A percentile compares a stretch with the other conserved stretches of the same genome.
Conservation (phyloP, 2,888 invertebrate genomes). For the Resseliella maxima region DNA sequence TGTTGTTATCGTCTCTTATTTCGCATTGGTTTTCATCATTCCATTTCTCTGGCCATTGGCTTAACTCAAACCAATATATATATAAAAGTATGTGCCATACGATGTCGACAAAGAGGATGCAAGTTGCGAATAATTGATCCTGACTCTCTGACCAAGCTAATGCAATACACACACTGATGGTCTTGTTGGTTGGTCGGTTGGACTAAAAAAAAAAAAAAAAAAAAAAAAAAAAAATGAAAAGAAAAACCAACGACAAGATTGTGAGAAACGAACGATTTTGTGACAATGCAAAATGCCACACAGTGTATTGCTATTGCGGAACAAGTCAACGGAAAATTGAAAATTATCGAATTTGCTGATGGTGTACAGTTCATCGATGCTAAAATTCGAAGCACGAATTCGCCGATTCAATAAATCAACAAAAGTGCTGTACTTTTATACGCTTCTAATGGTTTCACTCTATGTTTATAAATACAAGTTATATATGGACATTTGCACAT, state of each 20-base stretch:
- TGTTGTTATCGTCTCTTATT: not conserved
- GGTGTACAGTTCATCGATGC: constrained; percentile 16
- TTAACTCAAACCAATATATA: too few species aligned
- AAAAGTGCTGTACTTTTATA: constrained; percentile 26
- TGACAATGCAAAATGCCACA: not conserved
- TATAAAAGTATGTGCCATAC: not conserved
- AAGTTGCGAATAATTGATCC: constrained; percentile 16
- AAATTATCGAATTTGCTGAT: constrained; percentile 43
- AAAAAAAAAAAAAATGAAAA: too few species aligned
- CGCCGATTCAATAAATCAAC: constrained; percentile 43
- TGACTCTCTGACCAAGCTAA: not conserved
- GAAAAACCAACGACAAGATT: not conserved
- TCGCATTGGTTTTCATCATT: not conserved
- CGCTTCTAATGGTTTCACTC: not conserved
- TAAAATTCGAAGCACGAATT: constrained; percentile 42
- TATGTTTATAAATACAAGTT: not conserved
- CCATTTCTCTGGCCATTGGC: not conserved
- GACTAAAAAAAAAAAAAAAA: too few species aligned
- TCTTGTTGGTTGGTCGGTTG: not conserved
- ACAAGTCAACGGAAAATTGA: constrained; percentile 47
- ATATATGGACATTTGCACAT: not conserved
- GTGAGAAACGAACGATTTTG: not conserved
- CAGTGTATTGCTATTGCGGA: not conserved
- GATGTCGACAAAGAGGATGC: not conserved
- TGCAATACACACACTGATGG: not conserved